These are phyloP conservation scores for Trachelus troglodyta DNA, from an alignment of 2,888 invertebrate species.

Conservation along the genomic window DNA sequence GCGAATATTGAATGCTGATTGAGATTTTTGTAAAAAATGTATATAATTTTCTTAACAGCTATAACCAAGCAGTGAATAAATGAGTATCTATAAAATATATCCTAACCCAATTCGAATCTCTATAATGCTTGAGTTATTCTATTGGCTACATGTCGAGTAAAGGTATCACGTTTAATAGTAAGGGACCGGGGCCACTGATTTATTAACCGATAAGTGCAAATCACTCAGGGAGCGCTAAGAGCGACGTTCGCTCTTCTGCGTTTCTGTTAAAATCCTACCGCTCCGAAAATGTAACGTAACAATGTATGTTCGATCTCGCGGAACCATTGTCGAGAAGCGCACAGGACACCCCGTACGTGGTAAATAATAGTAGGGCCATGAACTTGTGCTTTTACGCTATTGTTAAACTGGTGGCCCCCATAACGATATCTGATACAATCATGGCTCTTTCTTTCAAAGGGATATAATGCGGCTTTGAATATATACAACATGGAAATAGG, in stretches of 20 bases:
- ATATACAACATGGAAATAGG: background rate
- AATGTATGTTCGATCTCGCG: slow-evolving; percentile 50
- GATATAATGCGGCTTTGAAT: slow-evolving; percentile 30
- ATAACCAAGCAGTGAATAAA: background rate
- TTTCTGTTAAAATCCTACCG: slow-evolving; percentile 5
- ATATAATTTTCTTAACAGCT: background rate
- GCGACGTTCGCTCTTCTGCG: slow-evolving; percentile 11
- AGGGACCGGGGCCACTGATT: slow-evolving; percentile 45
- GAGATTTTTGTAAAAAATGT: background rate
- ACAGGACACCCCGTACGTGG: slow-evolving; percentile 38
- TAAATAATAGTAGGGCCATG: slow-evolving; percentile 60
- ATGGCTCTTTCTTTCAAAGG: slow-evolving; percentile 24
- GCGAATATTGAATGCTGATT: background rate
- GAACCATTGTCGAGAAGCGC: slow-evolving; percentile 43
- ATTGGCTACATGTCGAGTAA: background rate
- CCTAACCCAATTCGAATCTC: background rate
- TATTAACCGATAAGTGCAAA: slow-evolving; percentile 61
- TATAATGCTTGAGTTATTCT: background rate
- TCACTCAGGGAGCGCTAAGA: slow-evolving; percentile 43
- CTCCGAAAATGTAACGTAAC: slow-evolving; percentile 42
- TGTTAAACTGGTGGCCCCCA: slow-evolving; percentile 27
- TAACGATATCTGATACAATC: slow-evolving; percentile 21
- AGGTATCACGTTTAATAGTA: slow-evolving; percentile 13
- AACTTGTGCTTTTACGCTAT: slow-evolving; percentile 58
- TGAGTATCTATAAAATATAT: background rate